Evolutionary conservation across 1,140 invertebrate genomes (phyloP), one percentile per base, ranked within the genome.

Genomic region (Eumaeus atala): DNA sequence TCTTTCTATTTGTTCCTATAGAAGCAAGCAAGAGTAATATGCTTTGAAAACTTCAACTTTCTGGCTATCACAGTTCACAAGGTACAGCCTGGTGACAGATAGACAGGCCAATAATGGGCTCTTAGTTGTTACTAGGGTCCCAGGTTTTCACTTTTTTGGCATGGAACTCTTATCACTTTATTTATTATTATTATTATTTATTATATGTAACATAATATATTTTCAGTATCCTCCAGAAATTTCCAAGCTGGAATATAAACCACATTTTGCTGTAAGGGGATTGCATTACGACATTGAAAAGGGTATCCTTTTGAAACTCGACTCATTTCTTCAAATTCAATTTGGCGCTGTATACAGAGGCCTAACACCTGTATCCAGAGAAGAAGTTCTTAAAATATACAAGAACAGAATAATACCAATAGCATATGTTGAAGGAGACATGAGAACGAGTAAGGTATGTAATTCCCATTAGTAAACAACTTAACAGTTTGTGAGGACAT

Each of bases 211-310:
- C n/a, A n/a, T 6, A 18, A 1, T 3, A 9, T 16, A 17, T 55
- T 89, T 91, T 56, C 87, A 98, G 96, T 99, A 99, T 90, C 97
- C 97, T 2, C 89, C 93, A 72, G 95, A 91, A 65, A 96, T 99
- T 61, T 77, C 90, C 21, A 87, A 92, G 51, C 87, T 97, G 44
- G 90, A 96, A 66, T 99, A 98, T 79, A 92, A 93, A 74, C 94
- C 95, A 18, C 91, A 93, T 60, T 98, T 97, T 90, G 95, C 96
- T 12, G 95, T 98, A 5, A 90, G 97, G 54, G 97, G 97, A 53
- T 90, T 99, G 7, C 97, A 98, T 88, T 99, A 97, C 89, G 97
- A 99, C 83, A 95, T 98, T 72, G 94, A 96, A 81, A 97, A 97
- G 85, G 97, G 97, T 33, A 84, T 98, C n/a, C 88, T 99, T 11